Conservation (phyloP, 2,113 vertebrate genomes). For the Synodontis membranacea region DNA sequence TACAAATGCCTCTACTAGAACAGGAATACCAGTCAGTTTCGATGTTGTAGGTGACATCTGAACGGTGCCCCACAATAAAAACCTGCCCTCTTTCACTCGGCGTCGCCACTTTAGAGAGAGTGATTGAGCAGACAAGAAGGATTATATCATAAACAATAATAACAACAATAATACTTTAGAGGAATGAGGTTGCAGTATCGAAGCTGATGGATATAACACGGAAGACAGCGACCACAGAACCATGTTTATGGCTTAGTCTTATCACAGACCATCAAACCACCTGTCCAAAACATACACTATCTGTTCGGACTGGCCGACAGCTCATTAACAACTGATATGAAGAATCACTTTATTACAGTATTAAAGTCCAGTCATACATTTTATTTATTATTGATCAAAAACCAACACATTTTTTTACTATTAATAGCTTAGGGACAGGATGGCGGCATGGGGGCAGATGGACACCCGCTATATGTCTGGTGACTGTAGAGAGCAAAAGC, state of each 20-base stretch:
- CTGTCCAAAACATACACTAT: not conserved
- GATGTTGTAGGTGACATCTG: not conserved
- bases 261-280: not conserved
- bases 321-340: not conserved
- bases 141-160: constrained; percentile 37
- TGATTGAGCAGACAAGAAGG: constrained; percentile 33
- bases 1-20: not conserved
- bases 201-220: constrained; percentile 26
- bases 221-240: not conserved
- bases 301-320: not conserved
- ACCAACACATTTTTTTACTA: too few species aligned
- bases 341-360: not conserved
- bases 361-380: not conserved
- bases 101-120: not conserved
- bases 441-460: too few species aligned
- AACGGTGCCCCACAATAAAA: not conserved
- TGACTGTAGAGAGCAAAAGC: too few species aligned
- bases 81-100: not conserved
- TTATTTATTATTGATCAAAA: too few species aligned
- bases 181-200: constrained; percentile 1
- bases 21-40: not conserved
- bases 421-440: too few species aligned
- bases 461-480: too few species aligned
- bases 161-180: constrained; percentile 34
- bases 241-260: constrained; percentile 24